A percentile compares a stretch with the other conserved stretches of the same genome.
Evolutionary conservation across 2,113 vertebrate species (phyloP).

Genomic region (Entelurus aequoreus): DNA sequence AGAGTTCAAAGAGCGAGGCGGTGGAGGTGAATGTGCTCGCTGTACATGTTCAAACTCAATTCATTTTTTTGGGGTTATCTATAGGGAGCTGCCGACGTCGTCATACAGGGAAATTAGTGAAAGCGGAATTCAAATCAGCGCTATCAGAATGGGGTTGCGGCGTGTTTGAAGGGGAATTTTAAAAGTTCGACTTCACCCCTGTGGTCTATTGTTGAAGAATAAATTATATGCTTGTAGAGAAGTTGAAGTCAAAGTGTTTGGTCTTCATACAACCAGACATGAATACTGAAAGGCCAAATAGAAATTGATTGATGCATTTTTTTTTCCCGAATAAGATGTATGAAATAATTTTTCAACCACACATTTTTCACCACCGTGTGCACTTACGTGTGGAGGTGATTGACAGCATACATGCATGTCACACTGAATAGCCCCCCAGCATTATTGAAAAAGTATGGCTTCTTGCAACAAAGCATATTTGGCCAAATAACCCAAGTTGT

Average conservation of each 20-base stretch:
- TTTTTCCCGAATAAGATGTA: constrained; percentile 41
- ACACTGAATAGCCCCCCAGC: too few species aligned
- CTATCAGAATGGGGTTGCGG: constrained; percentile 47
- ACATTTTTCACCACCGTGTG: constrained; percentile 17
- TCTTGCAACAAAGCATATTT: too few species aligned
- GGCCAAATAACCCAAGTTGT: too few species aligned
- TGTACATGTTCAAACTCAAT: constrained; percentile 57
- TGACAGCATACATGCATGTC: constrained; percentile 5
- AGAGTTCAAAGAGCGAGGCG: constrained; percentile 63
- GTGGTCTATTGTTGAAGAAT: constrained; percentile 49
- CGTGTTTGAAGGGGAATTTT: constrained; percentile 52
- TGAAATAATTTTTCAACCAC: constrained; percentile 45
- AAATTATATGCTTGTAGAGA: constrained; percentile 31
- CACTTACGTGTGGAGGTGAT: constrained; percentile 15
- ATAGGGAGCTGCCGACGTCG: constrained; percentile 43
- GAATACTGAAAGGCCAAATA: constrained; percentile 29
- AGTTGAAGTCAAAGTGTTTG: constrained; percentile 43
- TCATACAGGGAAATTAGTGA: constrained; percentile 59
- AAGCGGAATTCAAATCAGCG: constrained; percentile 57
- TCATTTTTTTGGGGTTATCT: constrained; percentile 45
- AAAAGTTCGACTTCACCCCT: constrained; percentile 47
- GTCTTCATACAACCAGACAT: constrained; percentile 49
- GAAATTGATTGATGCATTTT: constrained; percentile 1
- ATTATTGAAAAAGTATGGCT: too few species aligned
- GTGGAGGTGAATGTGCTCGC: constrained; percentile 47